phyloP scores from a whole-genome alignment of 2,113 vertebrate species.

The Kryptolebias marmoratus region DNA sequence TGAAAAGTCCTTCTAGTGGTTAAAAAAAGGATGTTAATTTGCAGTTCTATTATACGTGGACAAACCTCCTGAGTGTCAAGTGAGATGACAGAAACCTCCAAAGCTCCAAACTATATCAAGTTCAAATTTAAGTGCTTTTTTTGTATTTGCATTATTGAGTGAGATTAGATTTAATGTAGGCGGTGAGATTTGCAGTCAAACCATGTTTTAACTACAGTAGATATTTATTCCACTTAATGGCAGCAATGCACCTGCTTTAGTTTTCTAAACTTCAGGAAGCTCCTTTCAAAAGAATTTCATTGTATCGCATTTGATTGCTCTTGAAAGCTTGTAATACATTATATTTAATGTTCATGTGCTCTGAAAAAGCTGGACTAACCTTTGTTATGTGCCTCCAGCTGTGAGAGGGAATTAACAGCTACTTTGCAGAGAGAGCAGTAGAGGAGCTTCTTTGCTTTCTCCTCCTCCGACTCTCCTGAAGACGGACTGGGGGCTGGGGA shows the following conservation, averaged over 20 bases:
- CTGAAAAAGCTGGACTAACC: slow-evolving; percentile 69
- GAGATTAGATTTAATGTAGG: neutral
- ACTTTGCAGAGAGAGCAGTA: slow-evolving; percentile 95
- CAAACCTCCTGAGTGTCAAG: neutral
- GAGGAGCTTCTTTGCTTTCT: slow-evolving; percentile 90
- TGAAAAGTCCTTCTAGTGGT: slow-evolving; percentile 11
- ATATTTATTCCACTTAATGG: slow-evolving; percentile 47
- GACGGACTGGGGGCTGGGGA: slow-evolving; percentile 65
- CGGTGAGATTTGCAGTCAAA: neutral
- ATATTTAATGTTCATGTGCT: neutral
- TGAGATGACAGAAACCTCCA: neutral
- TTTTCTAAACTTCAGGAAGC: neutral
- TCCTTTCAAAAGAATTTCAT: neutral
- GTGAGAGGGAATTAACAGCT: slow-evolving; percentile 91
- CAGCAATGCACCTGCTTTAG: slow-evolving; percentile 29
- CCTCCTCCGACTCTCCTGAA: slow-evolving; percentile 85
- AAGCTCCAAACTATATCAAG: neutral
- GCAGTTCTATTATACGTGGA: neutral
- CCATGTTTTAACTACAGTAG: neutral
- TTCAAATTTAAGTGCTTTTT: neutral
- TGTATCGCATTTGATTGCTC: neutral
- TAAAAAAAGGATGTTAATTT: neutral
- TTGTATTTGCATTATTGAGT: neutral
- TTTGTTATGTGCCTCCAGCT: slow-evolving; percentile 95
- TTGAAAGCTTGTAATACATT: neutral